Evolutionary conservation across 2,113 vertebrate genomes (phyloP), one percentile per base, ranked within the genome.

Genomic region (Leptobrachium ailaonicum): DNA sequence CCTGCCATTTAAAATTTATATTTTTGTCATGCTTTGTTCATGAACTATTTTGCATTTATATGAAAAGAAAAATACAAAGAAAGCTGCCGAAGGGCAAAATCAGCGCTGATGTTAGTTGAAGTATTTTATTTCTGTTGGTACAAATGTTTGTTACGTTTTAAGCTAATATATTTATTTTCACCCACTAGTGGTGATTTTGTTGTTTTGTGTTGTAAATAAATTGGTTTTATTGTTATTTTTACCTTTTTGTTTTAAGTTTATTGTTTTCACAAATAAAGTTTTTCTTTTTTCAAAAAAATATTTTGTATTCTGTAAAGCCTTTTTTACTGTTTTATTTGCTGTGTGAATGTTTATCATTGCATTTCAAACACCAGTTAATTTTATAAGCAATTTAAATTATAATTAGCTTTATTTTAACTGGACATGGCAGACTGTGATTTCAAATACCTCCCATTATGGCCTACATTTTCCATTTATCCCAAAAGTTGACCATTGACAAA

Each of bases 251-350:
- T 96, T 95, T 90, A 94, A 92, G 93, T 94, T 87, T 90, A 85
- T 94, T 95, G 88, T 88, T 95, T 96, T 95, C 94, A 93, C 87
- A 89, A 97, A 97, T 97, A 98, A 98, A 97, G 92, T 91, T 96
- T 92, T 91, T 91, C 88, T 90, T 87, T 93, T 93, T 90, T 87
- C 58, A 71, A 76, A 53, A 58, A 40, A 76, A 71, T 66, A 10
- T 4, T 73, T 56, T 75, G 1, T 14, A 73, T 68, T 68, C 77
- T 9, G 62, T 40, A 74, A 1, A 10, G 47, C 32, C 6, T 54
- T 32, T 40, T 72, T 54, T 40, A 12, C 89, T 90, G 85, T 86
- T 56, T 58, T 67, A 6, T 13, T 8, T 41, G 14, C 14, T 20
- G 83, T 84, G 86, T 84, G 83, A 83, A 87, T 14, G 4, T 50